Base-by-base conservation (phyloP, 2,888 invertebrate genomes). In the Melanchra persicariae region DNA sequence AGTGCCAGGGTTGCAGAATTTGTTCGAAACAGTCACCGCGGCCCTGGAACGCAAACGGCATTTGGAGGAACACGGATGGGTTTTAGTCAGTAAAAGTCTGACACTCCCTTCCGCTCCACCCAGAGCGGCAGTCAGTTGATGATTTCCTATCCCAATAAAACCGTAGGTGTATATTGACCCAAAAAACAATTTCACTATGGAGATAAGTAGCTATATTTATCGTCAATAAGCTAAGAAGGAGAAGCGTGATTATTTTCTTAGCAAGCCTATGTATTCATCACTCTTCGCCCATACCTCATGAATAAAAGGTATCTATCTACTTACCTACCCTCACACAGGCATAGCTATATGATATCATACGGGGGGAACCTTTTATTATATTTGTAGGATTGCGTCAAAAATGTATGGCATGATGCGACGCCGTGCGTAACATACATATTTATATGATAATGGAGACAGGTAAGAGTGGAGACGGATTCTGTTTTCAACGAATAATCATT, bases 351-450 rank as follows among this genome's bases (percentile, higher is more conserved):
- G 24, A 57, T 55, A 74, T 59, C 52, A 59, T 52, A 57, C 52
- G 66, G 74, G 77, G 84, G 77, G 63, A 82, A 74, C 84, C 85
- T 90, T 92, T 93, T 93, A 94, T 94, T 93, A 93, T 90, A 92
- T 93, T 93, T 93, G 86, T 87, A 83, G 88, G 88, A 83, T 89
- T 88, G 88, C 86, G 86, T 92, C 87, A 93, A 93, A 92, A 92
- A 93, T 92, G 91, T 91, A 92, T 89, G 91, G 85, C 54, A 73
- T 87, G 89, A 88, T 88, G 88, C 87, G 88, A 80, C 84, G 73
- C 64, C 51, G 77, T 76, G 81, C 79, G 73, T 82, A 64, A 54
- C 59, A 77, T 83, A 80, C 75, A 77, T 83, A 85, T 87, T 86
- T 87, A 85, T 86, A 80, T 85, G 79, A 74, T 86, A 85, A 85